A percentile compares a stretch with the other conserved stretches of the same genome.
Conservation (phyloP, 2,888 invertebrate species). For the Helicoverpa assulta region DNA sequence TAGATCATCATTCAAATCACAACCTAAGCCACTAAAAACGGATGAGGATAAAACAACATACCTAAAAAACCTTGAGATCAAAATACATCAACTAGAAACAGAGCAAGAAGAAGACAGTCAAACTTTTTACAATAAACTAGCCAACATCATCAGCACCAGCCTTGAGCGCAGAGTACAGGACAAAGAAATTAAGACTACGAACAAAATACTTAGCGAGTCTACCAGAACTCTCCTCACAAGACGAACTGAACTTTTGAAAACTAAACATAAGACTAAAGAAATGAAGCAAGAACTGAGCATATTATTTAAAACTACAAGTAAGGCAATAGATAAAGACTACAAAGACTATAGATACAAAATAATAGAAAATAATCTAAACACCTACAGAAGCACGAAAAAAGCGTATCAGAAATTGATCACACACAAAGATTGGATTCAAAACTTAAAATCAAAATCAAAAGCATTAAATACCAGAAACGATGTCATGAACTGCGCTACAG, state of each 20-base stretch:
- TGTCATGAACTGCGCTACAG: slow-evolving; percentile 22
- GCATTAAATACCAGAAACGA: slow-evolving; percentile 29
- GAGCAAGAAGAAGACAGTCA: slow-evolving; percentile 7
- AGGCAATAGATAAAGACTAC: slow-evolving; percentile 21
- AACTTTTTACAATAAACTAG: slow-evolving; percentile 4
- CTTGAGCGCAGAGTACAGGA: neutral
- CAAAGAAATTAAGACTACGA: neutral
- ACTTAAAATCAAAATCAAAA: slow-evolving; percentile 19
- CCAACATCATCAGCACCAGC: neutral
- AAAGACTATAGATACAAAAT: slow-evolving; percentile 12
- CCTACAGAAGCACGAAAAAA: slow-evolving; percentile 34
- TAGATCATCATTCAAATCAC: neutral
- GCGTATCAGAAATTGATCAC: slow-evolving; percentile 24
- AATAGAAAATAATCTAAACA: slow-evolving; percentile 17
- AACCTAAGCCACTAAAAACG: neutral
- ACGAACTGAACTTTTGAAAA: neutral
- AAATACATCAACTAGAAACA: neutral
- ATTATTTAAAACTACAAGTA: slow-evolving; percentile 15
- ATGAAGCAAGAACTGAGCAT: neutral
- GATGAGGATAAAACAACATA: neutral
- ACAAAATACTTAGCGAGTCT: neutral
- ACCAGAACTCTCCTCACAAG: neutral
- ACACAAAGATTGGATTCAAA: slow-evolving; percentile 35
- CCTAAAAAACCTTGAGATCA: neutral
- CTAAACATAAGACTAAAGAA: neutral